These are phyloP conservation scores for Tolypeutes matacus DNA, from an alignment of 2,797 vertebrate genomes.

Conservation along the genomic window DNA sequence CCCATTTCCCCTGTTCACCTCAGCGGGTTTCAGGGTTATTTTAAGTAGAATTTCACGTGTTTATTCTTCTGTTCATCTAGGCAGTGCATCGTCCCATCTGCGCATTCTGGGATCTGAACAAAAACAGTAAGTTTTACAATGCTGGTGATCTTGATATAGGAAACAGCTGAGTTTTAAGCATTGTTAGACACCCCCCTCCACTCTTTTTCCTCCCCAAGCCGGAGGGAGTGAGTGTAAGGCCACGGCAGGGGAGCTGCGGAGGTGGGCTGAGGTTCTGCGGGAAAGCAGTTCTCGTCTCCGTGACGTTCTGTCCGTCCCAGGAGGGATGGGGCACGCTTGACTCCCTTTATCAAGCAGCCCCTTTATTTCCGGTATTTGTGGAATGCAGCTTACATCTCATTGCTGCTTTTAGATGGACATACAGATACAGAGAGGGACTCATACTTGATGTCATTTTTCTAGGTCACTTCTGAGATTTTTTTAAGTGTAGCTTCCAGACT, in stretches of 20 bases:
- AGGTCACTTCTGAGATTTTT: not conserved
- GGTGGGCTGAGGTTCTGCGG: not conserved
- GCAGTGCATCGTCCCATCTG: slow-evolving; percentile 88
- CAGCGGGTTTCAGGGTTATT: slow-evolving; percentile 27
- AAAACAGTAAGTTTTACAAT: slow-evolving; percentile 91
- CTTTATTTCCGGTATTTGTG: slow-evolving; percentile 25
- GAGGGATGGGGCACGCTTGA: not conserved
- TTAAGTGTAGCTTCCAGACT: not conserved
- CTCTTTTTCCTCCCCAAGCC: not conserved
- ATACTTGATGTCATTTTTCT: not conserved
- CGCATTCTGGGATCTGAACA: slow-evolving; percentile 96
- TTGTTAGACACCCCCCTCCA: not conserved
- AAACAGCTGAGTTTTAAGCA: slow-evolving; percentile 68
- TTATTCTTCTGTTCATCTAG: slow-evolving; percentile 86
- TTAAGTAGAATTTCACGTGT: slow-evolving; percentile 59
- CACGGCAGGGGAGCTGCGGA: not conserved
- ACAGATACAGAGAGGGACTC: too few relatives aligned
- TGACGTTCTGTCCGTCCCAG: not conserved
- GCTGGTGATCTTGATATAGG: slow-evolving; percentile 41
- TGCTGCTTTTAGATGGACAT: not conserved
- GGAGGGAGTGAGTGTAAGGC: slow-evolving; percentile 34
- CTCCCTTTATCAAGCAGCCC: not conserved
- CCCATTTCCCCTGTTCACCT: not conserved
- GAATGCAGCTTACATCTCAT: not conserved
- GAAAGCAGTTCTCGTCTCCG: not conserved